Base-by-base conservation (phyloP, 2,888 invertebrate genomes). In the Gnatocerus cornutus region DNA sequence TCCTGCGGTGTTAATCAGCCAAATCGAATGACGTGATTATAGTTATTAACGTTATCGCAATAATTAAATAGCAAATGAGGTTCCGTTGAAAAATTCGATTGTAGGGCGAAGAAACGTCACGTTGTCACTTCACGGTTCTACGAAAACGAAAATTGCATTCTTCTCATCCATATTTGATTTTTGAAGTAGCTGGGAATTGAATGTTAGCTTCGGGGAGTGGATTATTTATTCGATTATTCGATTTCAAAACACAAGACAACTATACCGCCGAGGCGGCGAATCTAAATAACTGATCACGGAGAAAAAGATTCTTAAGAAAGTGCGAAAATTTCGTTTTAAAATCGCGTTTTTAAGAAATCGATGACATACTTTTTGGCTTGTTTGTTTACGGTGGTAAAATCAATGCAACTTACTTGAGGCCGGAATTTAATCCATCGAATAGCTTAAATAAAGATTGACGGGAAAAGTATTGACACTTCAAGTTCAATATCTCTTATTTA, bases 101-200 rank as follows among this genome's bases (percentile, higher is more conserved):
- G 8, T 1, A 14, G 16, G 7, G 3, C 13, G 8, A 7, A 14
- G 7, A 45, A 45, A 45, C 13, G 13, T 13, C 3, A 45, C 45
- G 16, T 33, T 33, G 33, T 33, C 33, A 33, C 33, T 33, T n/a
- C 16, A 14, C 27, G 9, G 52, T 29, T 12, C 4, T 30, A n/a
- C 10, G 33, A 29, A 33, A 29, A 33, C 10, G 29, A 27, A 52
- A 52, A 52, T 52, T 33, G 52, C 52, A 13, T 52, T 10, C 13
- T n/a, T 6, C 52, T 30, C 52, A 52, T 52, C 30, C 52, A 52
- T 52, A 52, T 52, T 52, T 52, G 33, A 52, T 52, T 30, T 52
- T 33, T 52, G 30, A 52, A 52, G 52, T 52, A 12, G 52, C 13
- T 27, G 4, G 9, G 52, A 33, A 52, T 52, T 52, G 33, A 33